Evolutionary conservation across 2,888 invertebrate genomes (phyloP), one percentile per base, ranked within the genome.

Genomic region (Pheosia tremula): DNA sequence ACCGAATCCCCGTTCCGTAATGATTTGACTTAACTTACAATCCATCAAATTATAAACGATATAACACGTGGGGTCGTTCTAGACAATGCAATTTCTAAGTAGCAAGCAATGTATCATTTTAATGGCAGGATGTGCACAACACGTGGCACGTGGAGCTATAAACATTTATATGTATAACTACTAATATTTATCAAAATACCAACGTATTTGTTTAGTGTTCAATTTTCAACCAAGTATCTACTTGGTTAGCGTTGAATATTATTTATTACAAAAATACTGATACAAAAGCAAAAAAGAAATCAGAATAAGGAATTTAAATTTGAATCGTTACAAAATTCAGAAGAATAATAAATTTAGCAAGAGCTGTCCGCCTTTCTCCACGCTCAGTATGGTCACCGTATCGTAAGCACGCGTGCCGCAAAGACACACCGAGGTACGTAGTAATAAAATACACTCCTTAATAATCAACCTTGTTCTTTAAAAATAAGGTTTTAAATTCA

Each of bases 371-470:
- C 69, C 75, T 77, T 77, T 76, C 74, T 64, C 68, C 59, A 53
- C 61, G 53, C 67, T 69, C 53, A 59, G 63, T 71, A 77, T 85
- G 83, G 85, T 82, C 75, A 84, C 85, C 72, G 64, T 79, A 79
- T 73, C 64, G 76, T 71, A 67, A 70, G 63, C 67, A 65, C 55
- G 56, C 55, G 57, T 39, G 60, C 57, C 37, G 37, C 39, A 43
- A 56, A 57, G 67, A 67, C 63, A 57, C 11, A 37, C 24, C 50
- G 10, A 47, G n/a, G n/a, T 11, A n/a, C n/a, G n/a, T 53, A 10
- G 53, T 11, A 11, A 37, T 37, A 37, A 37, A 36, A 11, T 10
- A 4, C 3, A 0, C 38, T 24, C 9, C 52, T 55, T 13, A 64
- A 41, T 57, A 55, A 24, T 63, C n/a, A 59, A 61, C 62, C 56